phyloP scores from a whole-genome alignment of 2,888 invertebrate genomes.

The Mantis religiosa region DNA sequence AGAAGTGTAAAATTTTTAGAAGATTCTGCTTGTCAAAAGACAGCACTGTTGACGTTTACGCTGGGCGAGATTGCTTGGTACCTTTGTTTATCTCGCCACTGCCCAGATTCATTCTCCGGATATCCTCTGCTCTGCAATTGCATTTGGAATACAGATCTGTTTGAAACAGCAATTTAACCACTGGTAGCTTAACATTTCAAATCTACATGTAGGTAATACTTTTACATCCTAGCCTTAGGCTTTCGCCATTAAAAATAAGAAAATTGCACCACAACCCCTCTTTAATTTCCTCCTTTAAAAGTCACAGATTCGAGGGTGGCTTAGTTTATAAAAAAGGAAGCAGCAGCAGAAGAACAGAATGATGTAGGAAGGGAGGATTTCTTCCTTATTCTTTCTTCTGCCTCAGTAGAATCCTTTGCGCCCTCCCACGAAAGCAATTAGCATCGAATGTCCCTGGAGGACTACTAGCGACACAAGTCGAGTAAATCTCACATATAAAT shows the following conservation, averaged over 20 bases:
- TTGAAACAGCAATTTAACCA: too few relatives aligned
- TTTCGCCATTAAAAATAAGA: background rate
- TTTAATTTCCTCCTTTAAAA: background rate
- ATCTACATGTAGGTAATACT: too few relatives aligned
- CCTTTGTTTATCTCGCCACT: too few relatives aligned
- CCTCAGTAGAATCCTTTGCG: background rate
- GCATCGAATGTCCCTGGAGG: background rate
- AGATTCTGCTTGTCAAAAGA: too few relatives aligned
- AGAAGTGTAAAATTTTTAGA: too few relatives aligned
- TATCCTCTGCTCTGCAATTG: too few relatives aligned
- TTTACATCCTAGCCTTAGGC: background rate
- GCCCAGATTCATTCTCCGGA: too few relatives aligned
- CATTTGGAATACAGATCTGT: too few relatives aligned
- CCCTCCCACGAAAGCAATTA: conserved; percentile 8
- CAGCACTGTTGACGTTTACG: too few relatives aligned
- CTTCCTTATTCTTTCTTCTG: background rate
- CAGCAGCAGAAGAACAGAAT: background rate
- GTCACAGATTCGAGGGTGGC: background rate
- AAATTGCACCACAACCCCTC: background rate
- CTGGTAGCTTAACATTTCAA: too few relatives aligned
- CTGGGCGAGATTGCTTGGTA: too few relatives aligned
- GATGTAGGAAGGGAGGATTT: background rate
- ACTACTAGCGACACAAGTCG: background rate
- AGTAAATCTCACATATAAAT: background rate
- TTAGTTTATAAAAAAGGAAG: background rate